phyloP scores from a whole-genome alignment of 2,113 vertebrate genomes.

The Trogon surrucura region DNA sequence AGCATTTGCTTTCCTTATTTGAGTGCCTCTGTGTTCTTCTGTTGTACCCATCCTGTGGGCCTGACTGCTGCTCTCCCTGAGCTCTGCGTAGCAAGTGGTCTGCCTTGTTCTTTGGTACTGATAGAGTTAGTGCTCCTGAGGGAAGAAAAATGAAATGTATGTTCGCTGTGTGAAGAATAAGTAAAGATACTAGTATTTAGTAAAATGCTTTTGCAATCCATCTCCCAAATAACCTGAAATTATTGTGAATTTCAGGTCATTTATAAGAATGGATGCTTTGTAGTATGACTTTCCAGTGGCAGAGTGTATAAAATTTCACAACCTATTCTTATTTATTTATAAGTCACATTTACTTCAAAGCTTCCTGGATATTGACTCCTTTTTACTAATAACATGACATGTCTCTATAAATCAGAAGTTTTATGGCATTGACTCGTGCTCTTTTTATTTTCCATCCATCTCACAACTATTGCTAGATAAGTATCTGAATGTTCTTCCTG shows the following conservation, averaged over 20 bases:
- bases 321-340: constrained; percentile 36
- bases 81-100: not conserved
- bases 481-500: constrained; percentile 51
- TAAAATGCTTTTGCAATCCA: constrained; percentile 12
- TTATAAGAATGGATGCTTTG: not conserved
- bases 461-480: constrained; percentile 43
- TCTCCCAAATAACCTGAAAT: constrained; percentile 20
- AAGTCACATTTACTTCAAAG: constrained; percentile 29
- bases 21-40: not conserved
- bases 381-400: constrained; percentile 60
- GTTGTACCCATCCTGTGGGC: not conserved
- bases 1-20: constrained; percentile 25
- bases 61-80: not conserved
- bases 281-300: not conserved
- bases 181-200: constrained; percentile 3
- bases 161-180: constrained; percentile 7
- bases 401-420: constrained; percentile 54
- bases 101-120: not conserved
- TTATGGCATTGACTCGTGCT: constrained; percentile 28
- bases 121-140: constrained; percentile 31
- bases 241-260: not conserved
- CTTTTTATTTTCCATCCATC: constrained; percentile 51
- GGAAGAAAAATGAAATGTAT: constrained; percentile 17
- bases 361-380: constrained; percentile 33
- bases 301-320: not conserved